Conservation (phyloP, 1,140 invertebrate genomes). For the Macrocentrus cingulum region DNA sequence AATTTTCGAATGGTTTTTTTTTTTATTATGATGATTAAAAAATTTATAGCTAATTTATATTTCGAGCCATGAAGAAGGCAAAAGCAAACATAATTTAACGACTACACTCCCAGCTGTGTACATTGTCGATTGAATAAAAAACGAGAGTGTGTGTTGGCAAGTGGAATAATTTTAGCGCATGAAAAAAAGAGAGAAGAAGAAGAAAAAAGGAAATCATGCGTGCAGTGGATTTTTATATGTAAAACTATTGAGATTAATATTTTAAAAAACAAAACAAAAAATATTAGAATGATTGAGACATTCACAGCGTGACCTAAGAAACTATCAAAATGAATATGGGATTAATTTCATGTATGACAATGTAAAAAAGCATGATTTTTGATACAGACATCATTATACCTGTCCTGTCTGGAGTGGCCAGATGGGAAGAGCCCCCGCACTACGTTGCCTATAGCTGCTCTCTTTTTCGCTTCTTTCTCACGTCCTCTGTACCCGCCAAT, state of each 20-base stretch:
- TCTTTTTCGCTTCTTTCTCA: slow-evolving; percentile 55
- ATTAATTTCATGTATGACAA: slow-evolving; percentile 43
- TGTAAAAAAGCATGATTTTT: slow-evolving; percentile 59
- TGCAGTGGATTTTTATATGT: not conserved
- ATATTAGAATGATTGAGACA: slow-evolving; percentile 26
- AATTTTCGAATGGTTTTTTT: too few species aligned
- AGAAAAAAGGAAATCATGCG: not conserved
- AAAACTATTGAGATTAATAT: not conserved
- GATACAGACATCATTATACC: slow-evolving; percentile 61
- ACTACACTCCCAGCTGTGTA: not conserved
- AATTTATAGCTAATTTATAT: not conserved
- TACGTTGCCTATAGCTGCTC: slow-evolving; percentile 58
- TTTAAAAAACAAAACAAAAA: slow-evolving; percentile 31
- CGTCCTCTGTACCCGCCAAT: slow-evolving; percentile 47
- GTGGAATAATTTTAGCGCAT: not conserved
- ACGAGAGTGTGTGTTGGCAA: not conserved
- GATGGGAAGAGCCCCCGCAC: slow-evolving; percentile 57
- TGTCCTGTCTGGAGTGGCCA: slow-evolving; percentile 59
- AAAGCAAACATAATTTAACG: not conserved
- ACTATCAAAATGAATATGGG: too few species aligned
- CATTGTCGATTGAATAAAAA: not conserved
- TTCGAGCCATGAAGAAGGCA: not conserved
- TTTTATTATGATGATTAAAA: not conserved
- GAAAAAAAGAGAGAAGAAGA: not conserved
- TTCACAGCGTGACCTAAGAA: too few species aligned